A percentile compares a stretch with the other conserved stretches of the same genome.
phyloP scores from a whole-genome alignment of 2,113 vertebrate species.

The Chelonoidis abingdonii region DNA sequence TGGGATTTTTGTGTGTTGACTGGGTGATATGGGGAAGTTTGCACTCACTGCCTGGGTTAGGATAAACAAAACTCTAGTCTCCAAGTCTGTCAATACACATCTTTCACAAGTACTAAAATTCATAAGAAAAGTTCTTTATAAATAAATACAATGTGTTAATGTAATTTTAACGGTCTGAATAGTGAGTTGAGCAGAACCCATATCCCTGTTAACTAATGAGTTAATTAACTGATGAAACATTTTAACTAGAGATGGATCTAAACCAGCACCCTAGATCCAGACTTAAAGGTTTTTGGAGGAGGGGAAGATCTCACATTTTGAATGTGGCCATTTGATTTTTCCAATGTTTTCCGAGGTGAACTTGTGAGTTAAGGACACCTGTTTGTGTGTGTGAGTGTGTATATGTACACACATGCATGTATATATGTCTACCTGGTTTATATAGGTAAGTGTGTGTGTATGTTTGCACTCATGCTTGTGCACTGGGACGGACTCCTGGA shows the following conservation, averaged over 20 bases:
- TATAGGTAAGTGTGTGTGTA: not conserved
- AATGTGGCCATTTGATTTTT: not conserved
- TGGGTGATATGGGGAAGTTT: conserved; percentile 18
- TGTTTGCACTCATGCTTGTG: not conserved
- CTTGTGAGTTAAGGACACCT: not conserved
- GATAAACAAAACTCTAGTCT: conserved; percentile 57
- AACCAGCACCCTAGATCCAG: not conserved
- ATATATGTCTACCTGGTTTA: not conserved
- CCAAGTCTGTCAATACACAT: conserved; percentile 43
- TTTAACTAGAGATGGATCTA: not conserved
- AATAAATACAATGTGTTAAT: conserved; percentile 9
- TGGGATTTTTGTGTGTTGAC: not conserved
- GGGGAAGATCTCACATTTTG: conserved; percentile 20
- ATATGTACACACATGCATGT: not conserved
- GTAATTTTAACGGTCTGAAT: conserved; percentile 10
- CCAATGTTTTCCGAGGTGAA: not conserved
- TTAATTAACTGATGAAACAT: not conserved
- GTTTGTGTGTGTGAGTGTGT: conserved; percentile 28
- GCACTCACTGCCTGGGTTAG: fast-evolving
- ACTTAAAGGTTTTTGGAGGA: conserved; percentile 22
- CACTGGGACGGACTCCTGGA: conserved; percentile 31
- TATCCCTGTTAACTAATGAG: not conserved
- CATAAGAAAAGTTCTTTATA: not conserved
- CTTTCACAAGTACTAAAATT: conserved; percentile 20
- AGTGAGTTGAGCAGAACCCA: not conserved